Conservation (phyloP, 2,797 vertebrate species). For the Philypnodon macrostomus region DNA sequence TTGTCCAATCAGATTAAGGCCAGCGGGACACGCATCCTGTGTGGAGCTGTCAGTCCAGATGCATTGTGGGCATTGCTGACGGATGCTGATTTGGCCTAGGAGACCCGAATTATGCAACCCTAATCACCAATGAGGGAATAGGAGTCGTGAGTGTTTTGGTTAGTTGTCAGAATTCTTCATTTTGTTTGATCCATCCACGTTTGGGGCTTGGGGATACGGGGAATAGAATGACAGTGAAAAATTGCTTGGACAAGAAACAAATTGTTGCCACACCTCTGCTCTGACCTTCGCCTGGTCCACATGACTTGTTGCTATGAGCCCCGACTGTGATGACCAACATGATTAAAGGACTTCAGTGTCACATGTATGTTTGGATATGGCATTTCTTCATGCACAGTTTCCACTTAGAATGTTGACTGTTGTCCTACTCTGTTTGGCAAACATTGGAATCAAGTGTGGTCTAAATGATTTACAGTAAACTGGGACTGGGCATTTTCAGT, state of each 20-base stretch:
- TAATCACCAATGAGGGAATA: constrained; percentile 7
- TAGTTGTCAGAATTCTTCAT: constrained; percentile 20
- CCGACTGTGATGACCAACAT: constrained; percentile 8
- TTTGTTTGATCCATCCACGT: constrained; percentile 18
- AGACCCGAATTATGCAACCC: constrained; percentile 19
- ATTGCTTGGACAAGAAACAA: constrained; percentile 20
- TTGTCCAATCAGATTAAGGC: constrained; percentile 73
- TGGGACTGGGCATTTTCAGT: too few species aligned
- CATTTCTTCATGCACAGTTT: too few species aligned
- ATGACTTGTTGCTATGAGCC: constrained; percentile 4
- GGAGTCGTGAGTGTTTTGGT: neutral
- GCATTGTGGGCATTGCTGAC: constrained; percentile 37
- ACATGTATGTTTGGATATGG: too few species aligned
- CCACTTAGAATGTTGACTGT: too few species aligned
- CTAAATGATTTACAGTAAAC: too few species aligned
- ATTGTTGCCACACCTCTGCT: constrained; percentile 14
- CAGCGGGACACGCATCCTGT: constrained; percentile 58
- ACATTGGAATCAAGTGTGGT: too few species aligned
- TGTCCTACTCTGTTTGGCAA: too few species aligned
- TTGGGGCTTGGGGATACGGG: constrained; percentile 28
- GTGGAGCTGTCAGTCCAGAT: constrained; percentile 62
- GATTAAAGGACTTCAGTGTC: too few species aligned
- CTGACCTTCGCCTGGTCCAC: neutral
- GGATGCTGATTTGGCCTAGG: constrained; percentile 32
- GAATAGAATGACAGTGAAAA: constrained; percentile 17